Base-by-base conservation (phyloP, 2,888 invertebrate species). In the Dyspetes luteomarginatus region DNA sequence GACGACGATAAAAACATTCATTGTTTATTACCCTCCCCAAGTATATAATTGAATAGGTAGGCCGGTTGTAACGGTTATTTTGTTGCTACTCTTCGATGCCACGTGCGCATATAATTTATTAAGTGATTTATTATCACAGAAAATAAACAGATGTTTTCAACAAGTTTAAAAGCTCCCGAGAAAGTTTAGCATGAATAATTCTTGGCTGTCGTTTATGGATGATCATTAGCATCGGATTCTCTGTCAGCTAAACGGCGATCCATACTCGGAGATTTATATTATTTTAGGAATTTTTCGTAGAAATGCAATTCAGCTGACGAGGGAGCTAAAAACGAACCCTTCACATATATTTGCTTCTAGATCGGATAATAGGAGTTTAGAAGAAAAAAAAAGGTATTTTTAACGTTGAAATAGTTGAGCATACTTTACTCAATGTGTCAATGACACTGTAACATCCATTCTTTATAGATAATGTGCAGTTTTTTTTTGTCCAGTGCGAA, bases 1-100 rank as follows among this genome's bases (percentile, higher is more conserved):
- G 26, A 55, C 64, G 65, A 62, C 52, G 71, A 72, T 72, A 62
- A 56, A 36, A 50, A 62, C 67, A 45, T 71, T 68, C 65, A 71
- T 76, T 36, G 67, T 74, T 41, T 28, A 74, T 73, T 28, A 48
- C 22, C 12, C 17, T 26, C 12, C 45, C 36, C 30, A 41, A 3
- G 64, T 64, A 69, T 58, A 12, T 41, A 78, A 73, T 74, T 56
- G 56, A 50, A 50, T n/a, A n/a, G n/a, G n/a, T n/a, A 24, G 48
- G 48, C 28, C 24, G 55, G 62, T 15, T 24, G 12, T 56, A 55
- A 64, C 68, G 55, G 62, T 41, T 48, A 50, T 43, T 64, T 15
- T 55, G 15, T 67, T 55, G 52, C 28, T 24, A 67, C 22, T 69
- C 19, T 52, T 52, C 78, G 65, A 26, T n/a, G 56, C 50, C 9